Conservation (phyloP, 2,797 vertebrate genomes). For the Dromococcyx pavoninus region DNA sequence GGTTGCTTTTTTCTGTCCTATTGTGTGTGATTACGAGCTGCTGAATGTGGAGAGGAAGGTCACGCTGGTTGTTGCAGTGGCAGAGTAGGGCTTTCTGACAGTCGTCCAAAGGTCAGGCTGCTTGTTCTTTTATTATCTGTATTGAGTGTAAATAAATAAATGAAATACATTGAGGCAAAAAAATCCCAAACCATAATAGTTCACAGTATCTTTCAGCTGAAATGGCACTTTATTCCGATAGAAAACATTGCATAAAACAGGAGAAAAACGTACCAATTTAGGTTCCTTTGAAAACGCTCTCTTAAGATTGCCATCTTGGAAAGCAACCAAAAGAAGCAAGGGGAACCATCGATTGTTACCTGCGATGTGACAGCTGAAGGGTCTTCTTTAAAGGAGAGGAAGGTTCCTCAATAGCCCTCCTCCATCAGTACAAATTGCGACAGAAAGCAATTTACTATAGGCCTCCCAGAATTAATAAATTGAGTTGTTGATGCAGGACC, state of each 20-base stretch:
- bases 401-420: neutral
- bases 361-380: conserved; percentile 36
- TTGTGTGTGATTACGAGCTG: neutral
- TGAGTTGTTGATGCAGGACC: neutral
- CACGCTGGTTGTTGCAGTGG: neutral
- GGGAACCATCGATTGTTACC: conserved; percentile 45
- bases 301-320: conserved; percentile 21
- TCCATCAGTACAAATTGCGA: neutral
- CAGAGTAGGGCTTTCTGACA: conserved; percentile 2
- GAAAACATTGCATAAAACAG: neutral
- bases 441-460: conserved; percentile 16
- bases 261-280: conserved; percentile 36
- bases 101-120: conserved; percentile 24
- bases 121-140: conserved; percentile 13
- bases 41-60: conserved; percentile 2
- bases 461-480: conserved; percentile 26
- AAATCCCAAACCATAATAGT: neutral
- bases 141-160: conserved; percentile 28
- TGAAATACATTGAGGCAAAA: conserved; percentile 21
- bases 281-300: conserved; percentile 49
- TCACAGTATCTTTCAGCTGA: neutral
- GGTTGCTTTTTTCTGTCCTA: neutral
- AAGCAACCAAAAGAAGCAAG: conserved; percentile 52
- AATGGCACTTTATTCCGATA: conserved; percentile 22
- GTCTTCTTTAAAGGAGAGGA: neutral